A percentile compares a stretch with the other conserved stretches of the same genome.
These are phyloP conservation scores for Philaethria dido DNA, from an alignment of 2,888 invertebrate species.

Conservation along the genomic window DNA sequence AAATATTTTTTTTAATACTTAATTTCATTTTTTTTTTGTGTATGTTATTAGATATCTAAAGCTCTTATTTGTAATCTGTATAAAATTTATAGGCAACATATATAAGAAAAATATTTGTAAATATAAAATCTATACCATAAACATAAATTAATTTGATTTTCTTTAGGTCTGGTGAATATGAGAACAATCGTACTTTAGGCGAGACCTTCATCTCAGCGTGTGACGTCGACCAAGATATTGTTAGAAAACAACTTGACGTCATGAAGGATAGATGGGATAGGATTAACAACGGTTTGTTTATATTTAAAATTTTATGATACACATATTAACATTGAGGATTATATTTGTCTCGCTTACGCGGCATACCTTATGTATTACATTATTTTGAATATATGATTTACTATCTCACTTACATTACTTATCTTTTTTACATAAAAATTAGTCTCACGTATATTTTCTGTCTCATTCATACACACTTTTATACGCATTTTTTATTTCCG, in stretches of 20 bases:
- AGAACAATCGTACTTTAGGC: conserved; percentile 93
- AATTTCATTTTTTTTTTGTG: no score
- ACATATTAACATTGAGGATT: no score
- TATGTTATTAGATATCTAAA: no score
- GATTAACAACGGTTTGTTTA: conserved; percentile 88
- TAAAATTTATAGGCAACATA: no score
- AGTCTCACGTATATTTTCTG: not conserved
- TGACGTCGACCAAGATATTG: conserved; percentile 95
- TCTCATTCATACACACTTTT: not conserved
- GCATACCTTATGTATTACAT: no score
- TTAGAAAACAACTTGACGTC: conserved; percentile 90
- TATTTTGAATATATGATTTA: no score
- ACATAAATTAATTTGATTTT: not conserved
- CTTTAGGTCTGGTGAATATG: conserved; percentile 93
- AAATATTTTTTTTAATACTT: no score
- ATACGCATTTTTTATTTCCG: not conserved
- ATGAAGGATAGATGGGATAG: conserved; percentile 96
- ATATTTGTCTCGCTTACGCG: no score
- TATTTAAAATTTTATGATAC: not conserved
- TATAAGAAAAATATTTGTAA: no score
- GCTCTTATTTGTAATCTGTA: no score
- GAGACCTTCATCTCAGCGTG: conserved; percentile 94
- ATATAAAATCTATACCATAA: no score
- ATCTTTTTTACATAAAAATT: no score
- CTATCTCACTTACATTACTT: not conserved